Evolutionary conservation across 2,888 invertebrate genomes (phyloP).

Genomic region (Tethea ocularis): DNA sequence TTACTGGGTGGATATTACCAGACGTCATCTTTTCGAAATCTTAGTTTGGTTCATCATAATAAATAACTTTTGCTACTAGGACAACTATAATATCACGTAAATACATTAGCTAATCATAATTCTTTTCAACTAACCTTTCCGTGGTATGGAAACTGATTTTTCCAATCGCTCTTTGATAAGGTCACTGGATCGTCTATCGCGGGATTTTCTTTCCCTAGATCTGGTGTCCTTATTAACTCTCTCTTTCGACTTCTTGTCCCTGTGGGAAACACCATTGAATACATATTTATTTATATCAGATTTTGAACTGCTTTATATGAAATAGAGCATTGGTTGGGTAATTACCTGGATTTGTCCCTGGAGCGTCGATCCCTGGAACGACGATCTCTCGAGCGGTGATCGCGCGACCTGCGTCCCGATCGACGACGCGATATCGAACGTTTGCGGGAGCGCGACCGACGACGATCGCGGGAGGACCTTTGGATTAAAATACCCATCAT

Average conservation of each 20-base stretch:
- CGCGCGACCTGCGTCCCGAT: constrained; percentile 67
- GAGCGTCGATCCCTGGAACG: constrained; percentile 70
- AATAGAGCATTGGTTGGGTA: background rate
- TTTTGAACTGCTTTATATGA: background rate
- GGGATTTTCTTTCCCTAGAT: constrained; percentile 77
- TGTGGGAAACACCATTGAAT: constrained; percentile 24
- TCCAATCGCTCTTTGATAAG: constrained; percentile 76
- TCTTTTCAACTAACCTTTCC: constrained; percentile 59
- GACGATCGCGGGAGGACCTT: constrained; percentile 61
- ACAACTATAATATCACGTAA: background rate
- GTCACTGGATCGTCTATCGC: constrained; percentile 76
- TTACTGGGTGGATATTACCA: too few species aligned
- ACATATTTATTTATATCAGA: background rate
- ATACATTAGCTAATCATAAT: background rate
- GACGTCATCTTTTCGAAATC: too few species aligned
- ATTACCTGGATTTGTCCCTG: constrained; percentile 67
- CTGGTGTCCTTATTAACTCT: constrained; percentile 63
- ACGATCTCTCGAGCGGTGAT: constrained; percentile 63
- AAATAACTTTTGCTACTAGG: too few species aligned
- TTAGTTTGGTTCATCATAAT: too few species aligned
- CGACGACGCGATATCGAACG: constrained; percentile 72
- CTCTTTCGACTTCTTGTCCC: constrained; percentile 77
- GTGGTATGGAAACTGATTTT: constrained; percentile 76
- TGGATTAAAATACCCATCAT: background rate
- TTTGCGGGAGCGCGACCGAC: constrained; percentile 69